Percentiles rank a stretch among this genome's conserved stretches.
phyloP scores from a whole-genome alignment of 2,113 vertebrate genomes.

The Dolichallabes microphthalmus region DNA sequence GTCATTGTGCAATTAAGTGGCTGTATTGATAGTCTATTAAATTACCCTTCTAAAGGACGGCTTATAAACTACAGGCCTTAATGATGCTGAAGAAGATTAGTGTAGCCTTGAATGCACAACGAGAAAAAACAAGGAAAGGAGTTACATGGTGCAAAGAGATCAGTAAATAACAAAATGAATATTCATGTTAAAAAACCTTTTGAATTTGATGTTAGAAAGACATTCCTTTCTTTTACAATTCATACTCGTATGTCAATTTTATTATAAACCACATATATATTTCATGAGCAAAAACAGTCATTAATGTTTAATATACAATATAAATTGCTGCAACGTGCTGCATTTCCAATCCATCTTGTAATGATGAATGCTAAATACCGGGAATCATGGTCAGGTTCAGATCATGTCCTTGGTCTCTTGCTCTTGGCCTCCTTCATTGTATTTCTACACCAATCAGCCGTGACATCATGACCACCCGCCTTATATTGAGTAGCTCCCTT shows the following conservation, averaged over 20 bases:
- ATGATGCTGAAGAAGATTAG: constrained; percentile 13
- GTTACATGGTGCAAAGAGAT: background rate
- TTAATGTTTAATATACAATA: too few relatives aligned
- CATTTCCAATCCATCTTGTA: background rate
- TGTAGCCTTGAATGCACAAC: background rate
- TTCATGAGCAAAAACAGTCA: background rate
- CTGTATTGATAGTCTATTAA: constrained; percentile 88
- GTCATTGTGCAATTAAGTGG: constrained; percentile 90
- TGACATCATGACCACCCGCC: too few relatives aligned
- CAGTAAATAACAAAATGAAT: background rate
- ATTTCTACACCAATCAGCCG: too few relatives aligned
- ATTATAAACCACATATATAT: background rate
- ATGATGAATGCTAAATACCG: background rate
- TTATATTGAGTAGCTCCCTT: too few relatives aligned
- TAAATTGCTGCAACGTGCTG: background rate
- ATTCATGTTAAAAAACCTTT: background rate
- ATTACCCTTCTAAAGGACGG: constrained; percentile 79
- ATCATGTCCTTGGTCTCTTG: background rate
- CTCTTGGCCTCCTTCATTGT: background rate
- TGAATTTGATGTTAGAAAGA: background rate
- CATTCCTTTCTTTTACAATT: background rate
- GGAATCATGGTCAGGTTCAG: background rate
- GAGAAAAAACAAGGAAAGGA: background rate
- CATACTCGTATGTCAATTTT: background rate
- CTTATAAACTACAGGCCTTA: constrained; percentile 58